Evolutionary conservation across 1,140 invertebrate species (phyloP), one percentile per base, ranked within the genome.

Genomic region (Anastrepha obliqua): DNA sequence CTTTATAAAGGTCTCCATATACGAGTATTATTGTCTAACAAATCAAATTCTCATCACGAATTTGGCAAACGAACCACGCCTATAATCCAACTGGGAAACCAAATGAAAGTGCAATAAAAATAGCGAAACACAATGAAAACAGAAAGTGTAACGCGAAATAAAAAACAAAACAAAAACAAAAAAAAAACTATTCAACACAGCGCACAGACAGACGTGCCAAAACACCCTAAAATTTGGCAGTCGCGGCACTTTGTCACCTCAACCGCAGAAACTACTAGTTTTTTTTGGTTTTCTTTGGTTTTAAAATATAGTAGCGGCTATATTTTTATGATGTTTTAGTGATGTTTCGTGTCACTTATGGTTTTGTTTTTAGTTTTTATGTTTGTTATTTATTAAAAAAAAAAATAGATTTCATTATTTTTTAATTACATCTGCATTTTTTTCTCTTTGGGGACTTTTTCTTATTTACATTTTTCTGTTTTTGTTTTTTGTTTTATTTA

Each of bases 71-170:
- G 67, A 47, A 74, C 17, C 67, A 74, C 67, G 67, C 67, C 42
- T 2, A 17, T n/a, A 74, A 74, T 74, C 29, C 4, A 44, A 47
- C 11, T 74, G 15, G 67, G 5, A 74, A 47, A 74, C 39, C n/a
- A 74, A 74, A 74, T 17, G 67, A 74, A 74, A 74, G 67, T 74
- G 67, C 39, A 47, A 74, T 74, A 47, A 74, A 74, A 74, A 74
- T 74, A 74, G 67, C 67, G 67, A 42, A 39, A 74, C 15, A 74
- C 67, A 74, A 74, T 74, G 67, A 47, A 74, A 74, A 74, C 15
- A 44, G 42, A 74, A 74, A 74, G 42, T 70, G 67, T 70, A 70
- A 5, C 67, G 39, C 42, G 3, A 15, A 70, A 17, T 44, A 70
- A 70, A 0, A 74, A 74, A 0, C 11, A 44, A 74, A 17, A 47